These are phyloP conservation scores for Loripinus fragilis DNA, from an alignment of 2,888 invertebrate genomes.

Conservation along the genomic window DNA sequence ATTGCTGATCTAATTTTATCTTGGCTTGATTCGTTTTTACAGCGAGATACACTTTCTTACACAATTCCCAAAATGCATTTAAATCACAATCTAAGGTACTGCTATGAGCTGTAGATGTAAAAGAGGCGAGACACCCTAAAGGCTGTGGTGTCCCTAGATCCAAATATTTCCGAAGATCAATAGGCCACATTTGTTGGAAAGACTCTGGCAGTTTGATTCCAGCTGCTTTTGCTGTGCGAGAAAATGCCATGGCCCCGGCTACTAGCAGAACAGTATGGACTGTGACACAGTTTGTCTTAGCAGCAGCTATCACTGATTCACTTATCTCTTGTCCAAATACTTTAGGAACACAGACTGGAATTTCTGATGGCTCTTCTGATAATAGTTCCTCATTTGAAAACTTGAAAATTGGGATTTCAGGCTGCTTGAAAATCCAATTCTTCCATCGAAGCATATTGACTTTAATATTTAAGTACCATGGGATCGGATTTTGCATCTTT, in stretches of 20 bases:
- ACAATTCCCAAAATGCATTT: neutral
- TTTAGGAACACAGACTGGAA: neutral
- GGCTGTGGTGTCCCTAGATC: neutral
- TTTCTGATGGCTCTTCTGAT: neutral
- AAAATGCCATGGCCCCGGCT: neutral
- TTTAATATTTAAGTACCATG: neutral
- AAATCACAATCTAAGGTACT: neutral
- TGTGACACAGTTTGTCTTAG: neutral
- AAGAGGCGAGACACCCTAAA: neutral
- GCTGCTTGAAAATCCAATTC: neutral
- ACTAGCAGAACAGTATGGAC: neutral
- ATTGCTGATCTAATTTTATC: neutral
- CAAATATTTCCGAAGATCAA: neutral
- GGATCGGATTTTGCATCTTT: neutral
- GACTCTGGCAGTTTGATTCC: neutral
- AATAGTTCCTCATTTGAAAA: neutral
- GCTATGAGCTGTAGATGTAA: neutral
- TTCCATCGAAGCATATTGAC: neutral
- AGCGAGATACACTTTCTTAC: neutral
- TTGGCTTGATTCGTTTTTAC: neutral
- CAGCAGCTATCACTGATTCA: neutral
- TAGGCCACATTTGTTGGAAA: slow-evolving; percentile 1
- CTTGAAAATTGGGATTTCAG: neutral
- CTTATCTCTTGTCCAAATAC: no score
- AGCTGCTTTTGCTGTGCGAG: neutral